Conservation (phyloP, 2,888 invertebrate genomes). For the Neuroscelio doddi region DNA sequence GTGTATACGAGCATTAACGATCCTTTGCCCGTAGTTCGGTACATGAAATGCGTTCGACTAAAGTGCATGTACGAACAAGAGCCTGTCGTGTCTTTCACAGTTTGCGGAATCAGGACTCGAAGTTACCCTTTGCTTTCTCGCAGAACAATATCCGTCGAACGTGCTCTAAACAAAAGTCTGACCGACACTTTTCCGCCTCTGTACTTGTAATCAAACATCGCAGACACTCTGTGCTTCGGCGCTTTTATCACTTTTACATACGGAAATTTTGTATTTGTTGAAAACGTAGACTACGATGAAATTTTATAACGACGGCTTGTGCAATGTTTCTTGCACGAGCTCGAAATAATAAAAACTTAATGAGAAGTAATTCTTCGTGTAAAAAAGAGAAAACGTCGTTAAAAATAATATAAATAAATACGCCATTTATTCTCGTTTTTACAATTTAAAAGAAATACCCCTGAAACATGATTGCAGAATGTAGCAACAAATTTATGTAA, state of each 20-base stretch:
- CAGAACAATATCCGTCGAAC: conserved; percentile 43
- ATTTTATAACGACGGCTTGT: conserved; percentile 25
- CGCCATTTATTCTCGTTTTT: too few species aligned
- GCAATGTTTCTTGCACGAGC: conserved; percentile 21
- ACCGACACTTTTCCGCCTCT: conserved; percentile 28
- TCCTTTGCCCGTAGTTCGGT: conserved; percentile 8
- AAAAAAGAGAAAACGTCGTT: conserved; percentile 1
- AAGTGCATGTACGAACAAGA: conserved; percentile 22
- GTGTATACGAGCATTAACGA: conserved; percentile 7
- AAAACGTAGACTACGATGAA: conserved; percentile 42
- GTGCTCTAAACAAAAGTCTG: conserved; percentile 28
- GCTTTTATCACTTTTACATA: conserved; percentile 44
- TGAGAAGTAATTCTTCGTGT: conserved; percentile 12
- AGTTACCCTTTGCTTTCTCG: conserved; percentile 19
- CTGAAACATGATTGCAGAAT: too few species aligned
- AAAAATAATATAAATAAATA: too few species aligned
- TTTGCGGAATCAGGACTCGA: conserved; percentile 17
- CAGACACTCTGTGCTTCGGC: conserved; percentile 21
- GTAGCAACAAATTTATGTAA: neutral
- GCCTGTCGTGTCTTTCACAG: conserved; percentile 29
- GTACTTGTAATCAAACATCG: conserved; percentile 25
- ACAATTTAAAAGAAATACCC: too few species aligned
- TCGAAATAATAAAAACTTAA: conserved; percentile 33
- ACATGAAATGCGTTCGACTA: conserved; percentile 14
- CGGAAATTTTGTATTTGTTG: conserved; percentile 50